Percentiles rank a stretch among this genome's conserved stretches.
phyloP scores from a whole-genome alignment of 2,797 vertebrate genomes.

The Typhlichthys subterraneus region DNA sequence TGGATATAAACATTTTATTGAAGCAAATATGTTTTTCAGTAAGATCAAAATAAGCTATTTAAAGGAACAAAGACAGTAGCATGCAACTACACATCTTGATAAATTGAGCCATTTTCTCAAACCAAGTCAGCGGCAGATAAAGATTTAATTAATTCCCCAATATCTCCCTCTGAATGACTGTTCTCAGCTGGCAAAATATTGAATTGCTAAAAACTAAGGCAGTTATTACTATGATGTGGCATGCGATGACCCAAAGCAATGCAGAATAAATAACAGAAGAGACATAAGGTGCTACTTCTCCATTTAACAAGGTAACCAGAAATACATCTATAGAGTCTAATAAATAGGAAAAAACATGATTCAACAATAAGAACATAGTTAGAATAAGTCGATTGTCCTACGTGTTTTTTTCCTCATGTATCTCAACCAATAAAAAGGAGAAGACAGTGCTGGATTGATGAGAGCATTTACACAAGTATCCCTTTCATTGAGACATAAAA shows the following conservation, averaged over 20 bases:
- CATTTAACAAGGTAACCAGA: conserved; percentile 52
- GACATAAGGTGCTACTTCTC: conserved; percentile 61
- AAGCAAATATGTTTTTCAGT: conserved; percentile 66
- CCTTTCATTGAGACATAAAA: conserved; percentile 69
- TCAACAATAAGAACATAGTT: conserved; percentile 52
- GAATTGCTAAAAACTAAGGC: conserved; percentile 49
- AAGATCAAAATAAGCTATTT: conserved; percentile 65
- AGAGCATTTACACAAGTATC: conserved; percentile 61
- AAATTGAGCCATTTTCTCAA: conserved; percentile 52
- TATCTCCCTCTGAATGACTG: neutral
- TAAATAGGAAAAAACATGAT: conserved; percentile 41
- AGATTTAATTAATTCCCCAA: neutral
- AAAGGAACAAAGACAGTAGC: conserved; percentile 62
- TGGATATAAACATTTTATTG: conserved; percentile 73
- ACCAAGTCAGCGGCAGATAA: conserved; percentile 32
- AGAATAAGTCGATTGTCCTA: conserved; percentile 69
- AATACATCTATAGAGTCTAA: conserved; percentile 40
- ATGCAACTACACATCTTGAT: conserved; percentile 79
- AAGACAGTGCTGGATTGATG: conserved; percentile 64
- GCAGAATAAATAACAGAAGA: conserved; percentile 72
- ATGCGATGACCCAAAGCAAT: conserved; percentile 55
- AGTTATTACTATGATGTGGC: conserved; percentile 39
- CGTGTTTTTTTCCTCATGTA: conserved; percentile 54
- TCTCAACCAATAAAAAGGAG: conserved; percentile 52
- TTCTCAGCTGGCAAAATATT: conserved; percentile 37